Conservation (phyloP, 2,888 invertebrate species). For the Scelioninae gen. 1 region DNA sequence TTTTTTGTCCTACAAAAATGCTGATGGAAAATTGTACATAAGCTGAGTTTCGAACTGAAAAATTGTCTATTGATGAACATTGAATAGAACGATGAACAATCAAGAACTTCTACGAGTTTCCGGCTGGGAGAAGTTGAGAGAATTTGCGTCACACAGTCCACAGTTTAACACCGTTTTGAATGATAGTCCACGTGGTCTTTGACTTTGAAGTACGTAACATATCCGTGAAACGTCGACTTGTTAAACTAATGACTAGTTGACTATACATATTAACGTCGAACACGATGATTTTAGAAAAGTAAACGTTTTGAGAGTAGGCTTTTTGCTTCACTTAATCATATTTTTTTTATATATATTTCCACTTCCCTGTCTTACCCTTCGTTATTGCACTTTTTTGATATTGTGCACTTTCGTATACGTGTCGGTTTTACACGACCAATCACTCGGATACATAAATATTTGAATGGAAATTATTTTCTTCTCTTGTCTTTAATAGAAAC, state of each 20-base stretch:
- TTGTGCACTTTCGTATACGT: conserved; percentile 28
- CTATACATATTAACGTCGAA: conserved; percentile 70
- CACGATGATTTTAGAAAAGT: conserved; percentile 70
- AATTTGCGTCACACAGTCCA: conserved; percentile 26
- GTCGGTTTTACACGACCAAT: conserved; percentile 29
- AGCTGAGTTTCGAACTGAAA: not conserved
- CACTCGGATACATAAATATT: conserved; percentile 4
- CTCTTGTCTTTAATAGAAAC: too few species aligned
- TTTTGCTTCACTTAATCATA: conserved; percentile 18
- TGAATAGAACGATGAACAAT: conserved; percentile 36
- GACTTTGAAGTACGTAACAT: conserved; percentile 49
- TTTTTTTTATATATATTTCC: not conserved
- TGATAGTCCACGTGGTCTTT: conserved; percentile 21
- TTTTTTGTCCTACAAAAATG: too few species aligned
- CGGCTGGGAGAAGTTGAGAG: conserved; percentile 12
- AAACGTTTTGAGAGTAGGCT: conserved; percentile 67
- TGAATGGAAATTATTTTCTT: too few species aligned
- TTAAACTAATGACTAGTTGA: conserved; percentile 56
- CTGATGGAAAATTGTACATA: not conserved
- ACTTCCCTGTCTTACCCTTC: conserved; percentile 15
- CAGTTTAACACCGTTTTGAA: conserved; percentile 35
- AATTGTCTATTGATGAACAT: conserved; percentile 10
- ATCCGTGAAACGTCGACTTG: conserved; percentile 60
- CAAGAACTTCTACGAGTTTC: conserved; percentile 21
- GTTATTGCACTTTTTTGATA: conserved; percentile 53